These are phyloP conservation scores for Creontiades dilutus DNA, from an alignment of 2,888 invertebrate species.

Conservation along the genomic window DNA sequence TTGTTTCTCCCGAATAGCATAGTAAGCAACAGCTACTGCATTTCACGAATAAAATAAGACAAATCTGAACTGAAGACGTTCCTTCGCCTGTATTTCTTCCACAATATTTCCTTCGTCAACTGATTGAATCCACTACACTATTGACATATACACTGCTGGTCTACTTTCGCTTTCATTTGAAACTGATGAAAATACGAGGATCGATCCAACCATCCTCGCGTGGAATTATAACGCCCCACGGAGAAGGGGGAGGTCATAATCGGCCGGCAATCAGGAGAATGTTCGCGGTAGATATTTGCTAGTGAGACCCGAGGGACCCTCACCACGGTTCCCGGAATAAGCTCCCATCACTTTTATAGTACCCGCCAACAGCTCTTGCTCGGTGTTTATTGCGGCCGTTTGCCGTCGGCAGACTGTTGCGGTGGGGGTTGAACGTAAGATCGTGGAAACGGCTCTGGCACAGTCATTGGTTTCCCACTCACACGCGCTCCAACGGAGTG, in stretches of 20 bases:
- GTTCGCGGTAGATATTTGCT: slow-evolving; percentile 55
- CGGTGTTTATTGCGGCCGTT: slow-evolving; percentile 23
- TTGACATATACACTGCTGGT: no score
- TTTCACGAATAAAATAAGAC: no score
- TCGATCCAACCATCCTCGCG: neutral
- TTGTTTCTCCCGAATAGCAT: no score
- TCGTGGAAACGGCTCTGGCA: slow-evolving; percentile 36
- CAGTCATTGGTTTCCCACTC: slow-evolving; percentile 15
- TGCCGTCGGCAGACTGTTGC: slow-evolving; percentile 44
- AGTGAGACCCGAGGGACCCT: slow-evolving; percentile 48
- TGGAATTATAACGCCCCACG: neutral
- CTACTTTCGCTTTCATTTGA: neutral
- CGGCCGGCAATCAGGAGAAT: slow-evolving; percentile 47
- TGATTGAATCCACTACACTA: no score
- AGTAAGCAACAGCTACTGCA: no score
- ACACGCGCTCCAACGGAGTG: neutral
- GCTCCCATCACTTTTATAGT: slow-evolving; percentile 58
- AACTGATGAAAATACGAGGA: neutral
- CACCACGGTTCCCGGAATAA: slow-evolving; percentile 27
- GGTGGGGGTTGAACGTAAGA: slow-evolving; percentile 3
- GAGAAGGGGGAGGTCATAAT: slow-evolving; percentile 47
- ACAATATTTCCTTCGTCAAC: no score
- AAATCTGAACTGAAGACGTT: no score
- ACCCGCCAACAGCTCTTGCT: slow-evolving; percentile 49
- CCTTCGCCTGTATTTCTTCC: no score